Base-by-base conservation (phyloP, 2,888 invertebrate genomes). In the Chymomyza fuscimana region DNA sequence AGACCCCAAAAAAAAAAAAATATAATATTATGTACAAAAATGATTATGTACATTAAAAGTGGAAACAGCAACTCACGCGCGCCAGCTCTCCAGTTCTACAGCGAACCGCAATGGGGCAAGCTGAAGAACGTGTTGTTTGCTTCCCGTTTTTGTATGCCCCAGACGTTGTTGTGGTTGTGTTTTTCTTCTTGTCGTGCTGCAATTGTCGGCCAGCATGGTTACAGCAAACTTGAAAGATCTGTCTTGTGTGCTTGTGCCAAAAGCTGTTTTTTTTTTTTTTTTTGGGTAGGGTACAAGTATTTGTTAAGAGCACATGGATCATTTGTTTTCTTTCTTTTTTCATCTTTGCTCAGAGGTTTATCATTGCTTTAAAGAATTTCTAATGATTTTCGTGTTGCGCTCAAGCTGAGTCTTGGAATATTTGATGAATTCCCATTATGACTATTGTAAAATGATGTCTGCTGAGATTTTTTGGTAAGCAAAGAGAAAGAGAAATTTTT, bases 51-150 rank as follows among this genome's bases (percentile, higher is more conserved):
- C 83, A 82, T 86, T 85, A 81, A 87, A 67, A 74, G 79, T 76
- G 83, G 81, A 83, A 82, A 86, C 74, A 79, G 74, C 75, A 71
- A 82, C 86, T 83, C 87, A 82, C 87, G 86, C 87, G 86, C 73
- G 86, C 86, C 86, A 72, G 12, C 15, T 19, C 19, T 9, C 54
- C 54, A 16, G 22, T 54, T 54, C 54, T 16, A 54, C 54, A 15
- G 54, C 16, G 9, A 4, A 83, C 84, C 81, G 76, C 74, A 71
- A 81, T 86, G 70, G 76, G 29, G 75, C 78, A 66, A 74, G 68
- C 54, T 72, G 80, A 76, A 82, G 86, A 83, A 84, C 86, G 86
- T 81, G 82, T 86, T 83, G 79, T 78, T 88, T 78, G 80, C 88
- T 85, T 86, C 80, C 87, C 88, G 88, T 70, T 88, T 70, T 29